Base-by-base conservation (phyloP, 2,888 invertebrate species). In the Actias luna region DNA sequence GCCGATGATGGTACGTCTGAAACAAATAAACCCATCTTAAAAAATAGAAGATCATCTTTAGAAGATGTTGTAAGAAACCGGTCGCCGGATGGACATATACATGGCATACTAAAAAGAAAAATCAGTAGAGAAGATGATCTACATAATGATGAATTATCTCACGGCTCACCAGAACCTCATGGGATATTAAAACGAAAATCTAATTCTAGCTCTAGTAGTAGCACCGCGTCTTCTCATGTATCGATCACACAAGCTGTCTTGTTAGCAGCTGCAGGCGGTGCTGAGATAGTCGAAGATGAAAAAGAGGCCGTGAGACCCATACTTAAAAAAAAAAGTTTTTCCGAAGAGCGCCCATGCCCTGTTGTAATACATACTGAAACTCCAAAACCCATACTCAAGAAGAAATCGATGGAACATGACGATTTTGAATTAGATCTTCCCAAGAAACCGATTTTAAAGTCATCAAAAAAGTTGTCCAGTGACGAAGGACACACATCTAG, bases 381-480 rank as follows among this genome's bases (percentile, higher is more conserved):
- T 42, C 95, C 95, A 0, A 95, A 93, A 83, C 97, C 98, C 4
- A 98, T 98, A 76, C 84, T 98, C 46, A 98, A 98, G 87, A 98
- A 98, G 89, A 97, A 98, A 83, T 95, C 95, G 0, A 95, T 95
- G 67, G 96, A 96, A 76, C 95, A 95, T 58, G 95, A 95, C 68
- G 96, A 96, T 73, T 93, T 94, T 74, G 95, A 95, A 59, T 96
- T 95, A 72, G 95, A 96, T 59, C 93, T 94, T 71, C 95, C 95
- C 0, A 95, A 94, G 75, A 95, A 94, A 77, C 96, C 97, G 35
- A 97, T 97, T 72, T 87, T 97, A 55, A 97, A 97, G 83, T 94
- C 94, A 58, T 94, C 95, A 1, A 94, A 95, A 72, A 95, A 94
- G 77, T 93, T 94, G 76, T 95, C 94, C 33, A 93, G 94, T 60